A percentile compares a stretch with the other conserved stretches of the same genome.
phyloP scores from a whole-genome alignment of 1,140 invertebrate genomes.

The Reticulitermes speratus region DNA sequence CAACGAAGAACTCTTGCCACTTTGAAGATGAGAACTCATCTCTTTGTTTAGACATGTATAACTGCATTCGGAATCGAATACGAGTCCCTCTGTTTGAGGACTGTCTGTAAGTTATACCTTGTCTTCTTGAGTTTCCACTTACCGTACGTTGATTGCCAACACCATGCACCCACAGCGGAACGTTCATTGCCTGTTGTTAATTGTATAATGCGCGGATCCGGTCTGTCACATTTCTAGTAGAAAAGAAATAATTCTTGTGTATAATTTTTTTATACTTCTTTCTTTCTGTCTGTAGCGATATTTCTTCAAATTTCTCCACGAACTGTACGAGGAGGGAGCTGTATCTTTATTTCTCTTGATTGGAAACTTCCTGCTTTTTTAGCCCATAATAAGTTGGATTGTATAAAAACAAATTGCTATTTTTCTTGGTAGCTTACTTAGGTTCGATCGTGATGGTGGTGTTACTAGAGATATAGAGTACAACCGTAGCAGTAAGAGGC shows the following conservation, averaged over 20 bases:
- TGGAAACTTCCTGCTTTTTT: not conserved
- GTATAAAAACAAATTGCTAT: not conserved
- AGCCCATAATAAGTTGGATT: not conserved
- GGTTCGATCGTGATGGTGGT: not conserved
- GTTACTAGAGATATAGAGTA: not conserved
- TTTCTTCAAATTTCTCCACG: not conserved
- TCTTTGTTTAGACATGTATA: no score
- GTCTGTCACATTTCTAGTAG: not conserved
- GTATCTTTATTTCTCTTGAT: not conserved
- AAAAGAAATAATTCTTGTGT: not conserved
- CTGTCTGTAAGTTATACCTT: not conserved
- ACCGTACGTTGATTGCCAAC: not conserved
- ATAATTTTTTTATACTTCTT: not conserved
- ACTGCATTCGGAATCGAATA: no score
- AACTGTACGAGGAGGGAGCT: not conserved
- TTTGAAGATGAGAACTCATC: no score
- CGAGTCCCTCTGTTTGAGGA: no score
- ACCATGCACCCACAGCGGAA: not conserved
- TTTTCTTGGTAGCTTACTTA: not conserved
- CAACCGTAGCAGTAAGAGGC: not conserved
- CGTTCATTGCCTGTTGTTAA: not conserved
- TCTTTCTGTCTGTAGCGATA: not conserved
- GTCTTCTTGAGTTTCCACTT: not conserved
- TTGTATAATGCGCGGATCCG: not conserved
- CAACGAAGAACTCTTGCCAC: no score